Base-by-base conservation (phyloP, 2,797 vertebrate genomes). In the Orientallactaga sibirica region DNA sequence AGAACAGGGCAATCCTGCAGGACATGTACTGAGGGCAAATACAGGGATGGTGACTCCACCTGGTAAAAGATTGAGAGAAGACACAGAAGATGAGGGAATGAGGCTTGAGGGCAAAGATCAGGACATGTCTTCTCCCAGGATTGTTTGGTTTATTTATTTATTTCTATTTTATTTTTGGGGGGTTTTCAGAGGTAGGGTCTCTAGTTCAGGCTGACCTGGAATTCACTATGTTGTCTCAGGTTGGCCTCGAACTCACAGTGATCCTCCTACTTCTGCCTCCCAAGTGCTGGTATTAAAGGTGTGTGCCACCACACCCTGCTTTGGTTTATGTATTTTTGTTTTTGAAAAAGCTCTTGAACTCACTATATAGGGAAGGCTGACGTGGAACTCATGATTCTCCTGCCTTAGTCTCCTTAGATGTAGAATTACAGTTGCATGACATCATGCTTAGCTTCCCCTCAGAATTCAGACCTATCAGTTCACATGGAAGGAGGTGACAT, bases 1-100 rank as follows among this genome's bases (percentile, higher is more conserved):
- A 70, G 11, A 1, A 10, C 25, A 85, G 15, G 9, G 88, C 25
- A 62, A 24, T 68, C 25, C 67, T 15, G 3, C 1, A 12, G 37
- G n/a, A 15, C 48, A 37, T 1, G 10, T 0, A 2, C 20, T 20
- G 19, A 41, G 10, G 24, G 7, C 16, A 55, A 37, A 25, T n/a
- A 5, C 18, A 18, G 19, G 43, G 2, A 55, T 43, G 22, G 58
- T 37, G 68, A 24, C 48, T 3, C 2, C 9, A 10, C 19, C 14
- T 27, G n/a, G 75, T 7, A 9, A 61, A 16, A 24, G 27, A 86
- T 8, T 7, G 64, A 48, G 73, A 37, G 11, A 9, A 64, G 33
- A 29, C 3, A 19, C 25, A 20, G 66, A 29, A 68, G 52, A 67
- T 1, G 0, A 2, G 27, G 8, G 8, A 29, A 12, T 68, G 71